Percentiles rank a stretch among this genome's conserved stretches.
Evolutionary conservation across 2,888 invertebrate genomes (phyloP).

Genomic region (Papilio elwesi): DNA sequence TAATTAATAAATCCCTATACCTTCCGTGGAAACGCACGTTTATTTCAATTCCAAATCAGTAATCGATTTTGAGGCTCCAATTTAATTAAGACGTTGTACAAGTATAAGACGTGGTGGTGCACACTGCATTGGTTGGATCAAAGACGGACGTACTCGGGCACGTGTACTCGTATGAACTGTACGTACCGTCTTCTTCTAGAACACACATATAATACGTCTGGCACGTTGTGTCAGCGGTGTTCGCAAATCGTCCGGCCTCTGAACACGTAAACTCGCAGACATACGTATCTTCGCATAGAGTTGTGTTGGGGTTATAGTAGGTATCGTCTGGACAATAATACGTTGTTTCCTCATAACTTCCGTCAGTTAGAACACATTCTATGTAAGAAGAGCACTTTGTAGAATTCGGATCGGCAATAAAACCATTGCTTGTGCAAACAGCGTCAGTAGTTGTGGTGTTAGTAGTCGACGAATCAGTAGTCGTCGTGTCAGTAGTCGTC

Average conservation of each 20-base stretch:
- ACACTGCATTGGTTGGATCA: conserved; percentile 62
- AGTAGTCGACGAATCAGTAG: conserved; percentile 43
- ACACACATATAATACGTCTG: conserved; percentile 72
- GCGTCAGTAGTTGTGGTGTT: conserved; percentile 48
- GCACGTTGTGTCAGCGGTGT: conserved; percentile 69
- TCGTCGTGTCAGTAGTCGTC: conserved; percentile 28
- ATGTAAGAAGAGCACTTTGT: conserved; percentile 65
- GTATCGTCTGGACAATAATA: conserved; percentile 61
- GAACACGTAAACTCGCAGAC: conserved; percentile 61
- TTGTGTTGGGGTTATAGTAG: conserved; percentile 63
- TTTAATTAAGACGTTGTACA: conserved; percentile 53
- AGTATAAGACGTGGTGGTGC: conserved; percentile 67
- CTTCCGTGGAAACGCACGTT: neutral
- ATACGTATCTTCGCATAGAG: conserved; percentile 62
- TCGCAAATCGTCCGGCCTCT: conserved; percentile 68
- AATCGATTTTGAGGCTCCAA: neutral
- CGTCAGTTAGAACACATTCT: conserved; percentile 61
- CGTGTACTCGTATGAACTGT: conserved; percentile 63
- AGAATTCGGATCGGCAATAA: conserved; percentile 58
- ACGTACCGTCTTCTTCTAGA: conserved; percentile 55
- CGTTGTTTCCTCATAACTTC: conserved; percentile 56
- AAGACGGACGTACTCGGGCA: conserved; percentile 74
- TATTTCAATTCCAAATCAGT: neutral
- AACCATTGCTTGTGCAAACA: conserved; percentile 62
- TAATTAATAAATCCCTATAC: neutral